phyloP scores from a whole-genome alignment of 2,888 invertebrate species.

The Allygus modestus region DNA sequence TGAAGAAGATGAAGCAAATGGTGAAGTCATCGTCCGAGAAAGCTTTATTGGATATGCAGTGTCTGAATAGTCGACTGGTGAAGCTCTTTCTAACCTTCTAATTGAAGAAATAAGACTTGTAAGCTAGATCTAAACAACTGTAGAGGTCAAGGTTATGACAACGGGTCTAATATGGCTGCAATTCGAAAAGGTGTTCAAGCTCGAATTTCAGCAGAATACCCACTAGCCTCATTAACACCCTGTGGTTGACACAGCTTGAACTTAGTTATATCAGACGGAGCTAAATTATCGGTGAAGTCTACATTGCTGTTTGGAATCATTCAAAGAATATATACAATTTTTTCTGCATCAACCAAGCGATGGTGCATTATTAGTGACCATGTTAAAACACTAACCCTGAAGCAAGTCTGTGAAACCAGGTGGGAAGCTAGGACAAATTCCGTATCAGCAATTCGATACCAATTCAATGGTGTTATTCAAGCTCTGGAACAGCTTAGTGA shows the following conservation, averaged over 20 bases:
- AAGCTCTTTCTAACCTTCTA: conserved; percentile 64
- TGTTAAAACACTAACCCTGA: conserved; percentile 64
- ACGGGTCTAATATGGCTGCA: conserved; percentile 67
- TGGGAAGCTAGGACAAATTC: conserved; percentile 66
- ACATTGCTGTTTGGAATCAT: conserved; percentile 66
- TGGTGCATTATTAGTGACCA: conserved; percentile 64
- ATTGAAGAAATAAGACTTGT: conserved; percentile 44
- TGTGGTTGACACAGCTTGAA: conserved; percentile 66
- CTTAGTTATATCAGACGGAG: conserved; percentile 63
- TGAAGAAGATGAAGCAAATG: conserved; percentile 55
- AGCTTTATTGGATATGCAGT: conserved; percentile 73
- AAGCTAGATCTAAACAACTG: conserved; percentile 66
- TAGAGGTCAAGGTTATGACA: conserved; percentile 67
- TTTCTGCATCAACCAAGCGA: conserved; percentile 62
- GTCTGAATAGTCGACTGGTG: conserved; percentile 63
- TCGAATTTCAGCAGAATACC: conserved; percentile 62
- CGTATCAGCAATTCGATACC: conserved; percentile 65
- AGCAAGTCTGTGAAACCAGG: conserved; percentile 66
- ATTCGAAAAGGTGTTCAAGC: conserved; percentile 66
- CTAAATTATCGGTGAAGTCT: conserved; percentile 66
- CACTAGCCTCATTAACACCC: conserved; percentile 65
- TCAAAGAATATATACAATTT: conserved; percentile 64
- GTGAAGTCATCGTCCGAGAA: conserved; percentile 44
- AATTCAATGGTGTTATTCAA: neutral
- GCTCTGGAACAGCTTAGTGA: conserved; percentile 34